These are phyloP conservation scores for Apis cerana DNA, from an alignment of 1,140 invertebrate species.

Conservation along the genomic window DNA sequence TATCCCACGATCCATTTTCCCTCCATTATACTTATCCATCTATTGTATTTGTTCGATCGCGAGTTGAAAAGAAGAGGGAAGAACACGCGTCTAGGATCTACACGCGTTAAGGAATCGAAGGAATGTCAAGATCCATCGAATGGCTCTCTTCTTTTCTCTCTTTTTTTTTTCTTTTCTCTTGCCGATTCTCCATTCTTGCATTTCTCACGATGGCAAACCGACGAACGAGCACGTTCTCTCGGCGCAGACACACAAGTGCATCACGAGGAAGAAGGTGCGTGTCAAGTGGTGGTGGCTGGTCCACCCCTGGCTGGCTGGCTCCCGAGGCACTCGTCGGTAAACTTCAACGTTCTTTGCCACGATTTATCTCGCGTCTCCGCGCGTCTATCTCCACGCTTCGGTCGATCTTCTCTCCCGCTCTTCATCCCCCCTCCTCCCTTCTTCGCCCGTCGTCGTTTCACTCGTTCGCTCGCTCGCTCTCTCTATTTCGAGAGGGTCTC, in stretches of 20 bases:
- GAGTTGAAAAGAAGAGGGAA: no score
- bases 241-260: conserved; percentile 18
- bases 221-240: not conserved
- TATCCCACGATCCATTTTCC: no score
- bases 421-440: not conserved
- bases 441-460: not conserved
- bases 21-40: no score
- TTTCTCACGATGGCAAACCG: not conserved
- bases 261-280: conserved; percentile 42
- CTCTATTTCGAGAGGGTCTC: conserved; percentile 70
- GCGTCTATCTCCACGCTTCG: conserved; percentile 45
- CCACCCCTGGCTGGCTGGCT: conserved; percentile 4
- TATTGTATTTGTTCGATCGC: no score
- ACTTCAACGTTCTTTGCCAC: conserved; percentile 79
- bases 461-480: conserved; percentile 24
- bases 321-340: conserved; percentile 70
- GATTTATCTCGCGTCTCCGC: conserved; percentile 59
- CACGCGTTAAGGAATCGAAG: no score
- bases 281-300: conserved; percentile 38
- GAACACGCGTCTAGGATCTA: no score
- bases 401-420: conserved; percentile 23
- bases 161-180: no score
- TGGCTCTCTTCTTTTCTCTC: no score
- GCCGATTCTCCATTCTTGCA: no score
- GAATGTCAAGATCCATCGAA: not conserved